Base-by-base conservation (phyloP, 2,113 vertebrate genomes). In the Hystrix brachyura region DNA sequence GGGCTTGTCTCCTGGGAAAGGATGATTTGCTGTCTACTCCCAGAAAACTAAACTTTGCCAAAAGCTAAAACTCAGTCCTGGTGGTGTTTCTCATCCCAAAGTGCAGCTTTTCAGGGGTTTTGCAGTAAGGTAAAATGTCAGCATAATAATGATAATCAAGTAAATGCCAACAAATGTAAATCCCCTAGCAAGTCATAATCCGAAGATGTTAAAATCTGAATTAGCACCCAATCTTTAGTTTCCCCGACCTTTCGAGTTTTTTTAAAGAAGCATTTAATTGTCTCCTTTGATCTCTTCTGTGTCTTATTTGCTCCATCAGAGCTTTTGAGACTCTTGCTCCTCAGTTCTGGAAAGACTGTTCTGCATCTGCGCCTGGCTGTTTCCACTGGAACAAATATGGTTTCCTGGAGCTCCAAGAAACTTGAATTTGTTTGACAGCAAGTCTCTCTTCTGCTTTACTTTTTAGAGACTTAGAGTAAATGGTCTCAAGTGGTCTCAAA, bases 201-300 rank as follows among this genome's bases (percentile, higher is more conserved):
- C 74, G 84, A 85, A 95, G 62, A 91, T 11, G 14, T 51, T 89
- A 87, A 95, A 87, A 92, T 79, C 79, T 34, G 59, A 91, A 90
- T 87, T 94, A 81, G 34, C 57, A 91, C 80, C 91, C 69, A 64
- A 38, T 62, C 57, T 94, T 93, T 53, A 93, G 82, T 91, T 94
- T 91, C 53, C 67, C 87, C 88, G 64, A 82, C 74, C 13, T 92
- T 93, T 71, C 62, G 2, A 62, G 38, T 38, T 74, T 64, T 17
- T 7, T 76, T 90, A 89, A 95, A 60, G 90, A 79, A 91, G 59
- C 59, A 64, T 17, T 57, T 64, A 59, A 51, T 43, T 23, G 4
- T 8, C 32, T 60, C 67, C 62, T 81, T 81, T 67, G 5, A 25
- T 78, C 64, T 62, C 46, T 72, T 23, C 25, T 71, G 8, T 69